Conservation (phyloP, 2,113 vertebrate genomes). For the Mustelus asterias region DNA sequence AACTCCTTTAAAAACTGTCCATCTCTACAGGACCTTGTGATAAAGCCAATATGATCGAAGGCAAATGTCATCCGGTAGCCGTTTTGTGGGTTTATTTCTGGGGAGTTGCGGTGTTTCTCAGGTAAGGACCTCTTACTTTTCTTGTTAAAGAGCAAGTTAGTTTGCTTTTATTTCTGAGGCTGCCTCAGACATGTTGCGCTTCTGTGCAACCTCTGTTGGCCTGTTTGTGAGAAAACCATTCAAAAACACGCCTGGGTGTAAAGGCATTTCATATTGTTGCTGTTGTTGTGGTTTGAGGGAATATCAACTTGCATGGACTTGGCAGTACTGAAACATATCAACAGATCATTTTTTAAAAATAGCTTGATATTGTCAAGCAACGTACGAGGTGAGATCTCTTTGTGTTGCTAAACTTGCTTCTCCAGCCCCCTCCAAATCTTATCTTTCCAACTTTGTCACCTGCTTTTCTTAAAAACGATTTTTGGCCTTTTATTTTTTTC, state of each 20-base stretch:
- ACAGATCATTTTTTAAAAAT: not conserved
- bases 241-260: not conserved
- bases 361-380: not conserved
- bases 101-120: slow-evolving; percentile 25
- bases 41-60: slow-evolving; percentile 16
- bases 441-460: not conserved
- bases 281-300: not conserved
- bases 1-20: not conserved
- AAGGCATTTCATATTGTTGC: not conserved
- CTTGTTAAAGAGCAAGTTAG: not conserved
- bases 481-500: too few species aligned
- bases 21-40: not conserved
- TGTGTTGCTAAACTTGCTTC: not conserved
- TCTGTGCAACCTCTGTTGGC: too few species aligned
- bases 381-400: too few species aligned
- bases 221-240: not conserved
- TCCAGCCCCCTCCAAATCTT: too few species aligned
- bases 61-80: not conserved
- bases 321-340: not conserved
- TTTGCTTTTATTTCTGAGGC: not conserved
- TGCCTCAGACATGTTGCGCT: not conserved
- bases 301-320: not conserved
- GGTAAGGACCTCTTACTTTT: slow-evolving; percentile 19
- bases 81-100: slow-evolving; percentile 29
- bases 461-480: not conserved